These are phyloP conservation scores for Oncorhynchus gorbuscha DNA, from an alignment of 2,113 vertebrate genomes.

Conservation along the genomic window DNA sequence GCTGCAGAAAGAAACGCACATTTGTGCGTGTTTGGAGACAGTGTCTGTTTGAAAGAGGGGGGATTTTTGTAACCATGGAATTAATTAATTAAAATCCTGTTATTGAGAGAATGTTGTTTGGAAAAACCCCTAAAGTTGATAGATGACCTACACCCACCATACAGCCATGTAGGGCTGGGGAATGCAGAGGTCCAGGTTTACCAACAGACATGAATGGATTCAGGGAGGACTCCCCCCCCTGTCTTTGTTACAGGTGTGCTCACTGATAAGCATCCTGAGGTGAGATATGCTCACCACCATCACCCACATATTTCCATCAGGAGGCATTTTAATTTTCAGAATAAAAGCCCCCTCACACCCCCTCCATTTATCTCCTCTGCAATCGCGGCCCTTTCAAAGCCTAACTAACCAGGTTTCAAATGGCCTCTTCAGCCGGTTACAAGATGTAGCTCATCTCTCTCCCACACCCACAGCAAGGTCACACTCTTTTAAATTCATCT, in stretches of 20 bases:
- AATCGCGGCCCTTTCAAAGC: constrained; percentile 87
- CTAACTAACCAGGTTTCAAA: constrained; percentile 87
- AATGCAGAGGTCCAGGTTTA: constrained; percentile 27
- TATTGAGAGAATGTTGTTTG: too few species aligned
- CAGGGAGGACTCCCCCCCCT: constrained; percentile 33
- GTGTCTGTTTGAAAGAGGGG: constrained; percentile 72
- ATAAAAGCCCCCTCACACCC: constrained; percentile 74
- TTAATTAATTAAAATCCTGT: too few species aligned
- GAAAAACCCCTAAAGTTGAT: too few species aligned
- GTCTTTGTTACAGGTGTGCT: constrained; percentile 31
- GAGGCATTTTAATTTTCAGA: constrained; percentile 87
- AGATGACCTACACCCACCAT: too few species aligned
- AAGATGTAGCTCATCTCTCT: constrained; percentile 96
- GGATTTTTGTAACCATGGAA: constrained; percentile 15
- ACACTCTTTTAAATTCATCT: constrained; percentile 94
- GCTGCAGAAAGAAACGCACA: constrained; percentile 52
- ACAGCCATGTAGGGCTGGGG: too few species aligned
- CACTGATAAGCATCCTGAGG: constrained; percentile 73
- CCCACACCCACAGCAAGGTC: constrained; percentile 93
- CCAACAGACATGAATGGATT: constrained; percentile 41
- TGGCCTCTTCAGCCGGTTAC: constrained; percentile 87
- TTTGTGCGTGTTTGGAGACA: constrained; percentile 67
- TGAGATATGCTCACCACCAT: constrained; percentile 48
- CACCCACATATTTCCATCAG: constrained; percentile 78
- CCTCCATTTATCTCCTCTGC: constrained; percentile 78